phyloP scores from a whole-genome alignment of 2,888 invertebrate species.

The Choristoneura rosaceana region DNA sequence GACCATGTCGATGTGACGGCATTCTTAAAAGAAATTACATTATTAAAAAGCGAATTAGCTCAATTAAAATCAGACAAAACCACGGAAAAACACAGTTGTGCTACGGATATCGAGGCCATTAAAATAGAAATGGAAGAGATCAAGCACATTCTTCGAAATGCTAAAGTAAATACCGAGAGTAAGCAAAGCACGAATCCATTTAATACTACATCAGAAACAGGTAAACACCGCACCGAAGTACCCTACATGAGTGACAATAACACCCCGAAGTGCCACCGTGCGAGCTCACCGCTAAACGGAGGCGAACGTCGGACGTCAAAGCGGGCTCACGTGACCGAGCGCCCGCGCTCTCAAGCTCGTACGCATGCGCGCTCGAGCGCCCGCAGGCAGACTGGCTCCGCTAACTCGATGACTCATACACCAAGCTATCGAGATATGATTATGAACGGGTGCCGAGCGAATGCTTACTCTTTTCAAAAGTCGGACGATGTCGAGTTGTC shows the following conservation, averaged over 20 bases:
- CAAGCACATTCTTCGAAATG: neutral
- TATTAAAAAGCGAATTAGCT: slow-evolving; percentile 1
- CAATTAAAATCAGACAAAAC: neutral
- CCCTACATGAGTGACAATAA: neutral
- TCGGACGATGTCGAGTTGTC: too few species aligned
- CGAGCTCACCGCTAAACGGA: neutral
- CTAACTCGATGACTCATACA: neutral
- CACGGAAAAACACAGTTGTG: neutral
- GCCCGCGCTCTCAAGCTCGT: too few species aligned
- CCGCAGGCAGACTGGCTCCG: too few species aligned
- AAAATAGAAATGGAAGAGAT: neutral
- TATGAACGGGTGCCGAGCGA: neutral
- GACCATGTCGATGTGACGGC: slow-evolving; percentile 1
- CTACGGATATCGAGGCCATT: neutral
- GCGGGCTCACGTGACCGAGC: too few species aligned
- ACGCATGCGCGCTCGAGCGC: too few species aligned
- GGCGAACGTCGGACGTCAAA: too few species aligned
- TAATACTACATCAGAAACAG: too few species aligned
- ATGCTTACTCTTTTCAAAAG: neutral
- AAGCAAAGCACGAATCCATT: too few species aligned
- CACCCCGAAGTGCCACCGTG: neutral
- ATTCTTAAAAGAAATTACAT: neutral
- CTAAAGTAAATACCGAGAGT: neutral
- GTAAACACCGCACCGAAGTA: neutral
- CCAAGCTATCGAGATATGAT: slow-evolving; percentile 4